Base-by-base conservation (phyloP, 2,797 vertebrate genomes). In the Euphonia xanthogaster region DNA sequence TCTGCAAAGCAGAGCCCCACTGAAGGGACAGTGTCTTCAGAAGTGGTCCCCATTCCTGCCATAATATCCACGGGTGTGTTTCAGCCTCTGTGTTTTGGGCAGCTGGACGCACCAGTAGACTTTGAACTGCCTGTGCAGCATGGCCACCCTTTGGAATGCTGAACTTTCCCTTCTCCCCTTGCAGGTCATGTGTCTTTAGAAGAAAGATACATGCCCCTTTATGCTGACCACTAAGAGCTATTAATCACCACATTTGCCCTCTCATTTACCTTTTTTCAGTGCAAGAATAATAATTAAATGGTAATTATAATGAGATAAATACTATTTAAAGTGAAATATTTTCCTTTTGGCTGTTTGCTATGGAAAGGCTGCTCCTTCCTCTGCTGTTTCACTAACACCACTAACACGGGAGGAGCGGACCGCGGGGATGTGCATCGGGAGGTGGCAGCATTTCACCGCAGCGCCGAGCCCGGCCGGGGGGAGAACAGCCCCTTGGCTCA, bases 391-490 rank as follows among this genome's bases (percentile, higher is more conserved):
- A 12, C 50, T 30, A 20, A 4, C 75, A 28, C 47, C 54, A n/a
- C n/a, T n/a, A n/a, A n/a, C n/a, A n/a, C n/a, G 33, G 50, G 30
- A 53, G 58, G 30, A 23, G 79, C 12, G 31, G 47, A 12, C 5
- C 15, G 23, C 54, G 33, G 57, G 58, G 66, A 33, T 9, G 35
- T 35, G 37, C 39, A 88, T 80, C 97, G 70, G 91, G 95, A 98
- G 98, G 76, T 96, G 98, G 98, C 98, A 97, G 97, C 95, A 92
- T 91, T 51, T 93, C 55, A 92, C 86, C 50, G 55, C 88, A n/a
- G 17, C 13, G n/a, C 42, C 10, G 54, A 70, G 23, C 31, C 18
- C 28, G 8, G 33, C 55, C 27, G 3, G 11, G 55, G 60, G 28
- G 9, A 35, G 20, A 12, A 0, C 20, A 17, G 50, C 75, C 14